Conservation (phyloP, 2,113 vertebrate species). For the Ginglymostoma cirratum region DNA sequence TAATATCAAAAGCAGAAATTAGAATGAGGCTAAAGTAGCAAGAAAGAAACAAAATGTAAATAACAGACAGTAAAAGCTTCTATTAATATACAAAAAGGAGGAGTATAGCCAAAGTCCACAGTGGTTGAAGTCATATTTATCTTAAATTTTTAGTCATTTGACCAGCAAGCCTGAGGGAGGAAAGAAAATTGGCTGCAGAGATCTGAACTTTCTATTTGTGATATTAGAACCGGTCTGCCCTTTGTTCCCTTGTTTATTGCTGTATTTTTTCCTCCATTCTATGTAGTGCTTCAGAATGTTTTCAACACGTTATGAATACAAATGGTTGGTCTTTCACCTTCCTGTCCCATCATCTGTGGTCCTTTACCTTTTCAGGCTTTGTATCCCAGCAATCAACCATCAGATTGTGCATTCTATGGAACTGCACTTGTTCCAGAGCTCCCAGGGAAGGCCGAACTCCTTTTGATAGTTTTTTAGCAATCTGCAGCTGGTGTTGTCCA, state of each 20-base stretch:
- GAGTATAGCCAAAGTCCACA: no score
- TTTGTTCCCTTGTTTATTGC: background rate
- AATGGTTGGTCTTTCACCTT: background rate
- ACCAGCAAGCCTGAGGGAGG: background rate
- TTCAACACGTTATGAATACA: background rate
- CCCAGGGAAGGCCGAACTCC: conserved; percentile 79
- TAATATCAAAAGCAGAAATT: background rate
- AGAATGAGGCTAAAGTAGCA: background rate
- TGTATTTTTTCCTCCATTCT: background rate
- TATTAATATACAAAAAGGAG: background rate
- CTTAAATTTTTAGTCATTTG: background rate
- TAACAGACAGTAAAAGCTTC: background rate
- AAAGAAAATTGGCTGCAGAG: background rate
- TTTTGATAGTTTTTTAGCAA: conserved; percentile 85
- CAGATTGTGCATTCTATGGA: conserved; percentile 70
- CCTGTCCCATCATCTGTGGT: background rate
- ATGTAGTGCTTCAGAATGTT: background rate
- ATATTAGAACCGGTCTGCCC: background rate
- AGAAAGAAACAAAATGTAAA: background rate
- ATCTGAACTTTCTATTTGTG: background rate
- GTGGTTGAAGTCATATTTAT: no score
- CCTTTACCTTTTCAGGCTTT: conserved; percentile 85
- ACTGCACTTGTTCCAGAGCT: conserved; percentile 78
- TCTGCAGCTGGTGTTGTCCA: conserved; percentile 87
- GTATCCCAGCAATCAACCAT: conserved; percentile 94